Base-by-base conservation (phyloP, 2,888 invertebrate species). In the Noctua janthe region DNA sequence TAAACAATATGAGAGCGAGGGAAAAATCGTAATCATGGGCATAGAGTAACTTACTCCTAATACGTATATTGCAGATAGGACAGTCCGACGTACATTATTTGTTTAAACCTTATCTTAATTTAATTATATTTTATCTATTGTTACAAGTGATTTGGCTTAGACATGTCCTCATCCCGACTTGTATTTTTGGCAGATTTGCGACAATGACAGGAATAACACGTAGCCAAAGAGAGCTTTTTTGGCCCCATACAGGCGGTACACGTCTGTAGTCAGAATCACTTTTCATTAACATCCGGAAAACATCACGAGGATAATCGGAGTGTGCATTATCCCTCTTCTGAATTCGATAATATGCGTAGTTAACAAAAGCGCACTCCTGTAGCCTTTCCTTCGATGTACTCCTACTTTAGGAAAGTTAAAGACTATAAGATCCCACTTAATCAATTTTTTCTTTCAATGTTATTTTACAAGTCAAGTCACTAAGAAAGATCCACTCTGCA, bases 1-100 rank as follows among this genome's bases (percentile, higher is more conserved):
- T 92, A 93, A 93, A 92, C 93, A 94, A 94, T 92, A 90, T 85
- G 89, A 91, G 90, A 83, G 88, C 85, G 35, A 56, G 29, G 87
- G 91, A 91, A 92, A 74, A 67, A 73, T 92, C 90, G 90, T 92
- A 92, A 93, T 91, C 90, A 90, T 49, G 64, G 7, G 0, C 92
- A 92, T 67, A 93, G 94, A 94, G 80, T 88, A 88, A 29, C 29
- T 43, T 35, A 20, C 39, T 20, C 8, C 17, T 56, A 23, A 17
- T 23, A 1, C 0, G 1, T 11, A 39, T 1, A 39, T 1, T 11
- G 59, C 17, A 87, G 84, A 83, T 11, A 15, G 29, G 79, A 70
- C 62, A 75, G 20, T 39, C 20, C 7, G 35, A 35, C 10, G 66
- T 39, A 1, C 0, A 20, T 20, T 20, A 20, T 66, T 66, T 20